Percentiles rank a stretch among this genome's conserved stretches.
Conservation (phyloP, 1,140 invertebrate genomes). For the Eriosoma lanigerum region DNA sequence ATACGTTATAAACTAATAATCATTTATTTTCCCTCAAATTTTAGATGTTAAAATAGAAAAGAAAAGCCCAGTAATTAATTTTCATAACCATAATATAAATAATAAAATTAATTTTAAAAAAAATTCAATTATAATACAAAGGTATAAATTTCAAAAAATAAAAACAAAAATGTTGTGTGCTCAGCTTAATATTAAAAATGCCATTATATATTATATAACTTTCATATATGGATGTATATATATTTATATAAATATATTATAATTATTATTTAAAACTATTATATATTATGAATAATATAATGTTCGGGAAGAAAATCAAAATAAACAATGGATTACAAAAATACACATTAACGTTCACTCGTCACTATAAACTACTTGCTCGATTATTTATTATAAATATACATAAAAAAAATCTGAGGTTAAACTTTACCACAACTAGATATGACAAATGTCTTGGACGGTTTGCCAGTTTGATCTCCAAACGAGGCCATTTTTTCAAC, state of each 20-base stretch:
- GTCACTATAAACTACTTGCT: slow-evolving; percentile 52
- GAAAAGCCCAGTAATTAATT: too few relatives aligned
- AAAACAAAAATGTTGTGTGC: slow-evolving; percentile 27
- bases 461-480: slow-evolving; percentile 75
- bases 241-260: too few relatives aligned
- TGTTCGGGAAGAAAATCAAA: slow-evolving; percentile 35
- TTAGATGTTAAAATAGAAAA: too few relatives aligned
- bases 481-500: slow-evolving; percentile 77
- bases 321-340: slow-evolving; percentile 46
- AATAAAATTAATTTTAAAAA: not conserved
- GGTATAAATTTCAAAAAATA: slow-evolving; percentile 15
- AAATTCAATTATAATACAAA: not conserved
- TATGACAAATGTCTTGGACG: slow-evolving; percentile 73
- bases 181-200: not conserved
- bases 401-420: slow-evolving; percentile 4
- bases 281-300: slow-evolving; percentile 32
- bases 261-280: not conserved
- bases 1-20: too few relatives aligned
- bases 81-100: too few relatives aligned
- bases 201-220: slow-evolving; percentile 22
- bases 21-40: too few relatives aligned
- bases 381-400: slow-evolving; percentile 39
- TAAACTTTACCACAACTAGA: slow-evolving; percentile 74
- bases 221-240: not conserved
- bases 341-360: slow-evolving; percentile 41